Conservation (phyloP, 2,113 vertebrate genomes). For the Sturnus vulgaris region DNA sequence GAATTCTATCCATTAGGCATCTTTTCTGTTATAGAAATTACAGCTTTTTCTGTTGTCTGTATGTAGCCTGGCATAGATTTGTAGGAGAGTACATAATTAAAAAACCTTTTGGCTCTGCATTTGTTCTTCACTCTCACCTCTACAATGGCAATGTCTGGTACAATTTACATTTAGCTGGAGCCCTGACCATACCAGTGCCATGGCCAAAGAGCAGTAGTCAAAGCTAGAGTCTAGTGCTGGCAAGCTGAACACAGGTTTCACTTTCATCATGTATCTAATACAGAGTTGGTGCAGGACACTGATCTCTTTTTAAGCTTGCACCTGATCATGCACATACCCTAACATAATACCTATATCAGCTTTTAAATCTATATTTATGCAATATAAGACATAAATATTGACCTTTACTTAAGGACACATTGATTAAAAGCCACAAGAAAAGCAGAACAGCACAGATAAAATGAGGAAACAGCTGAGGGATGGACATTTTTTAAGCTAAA, state of each 20-base stretch:
- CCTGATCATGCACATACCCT: not conserved
- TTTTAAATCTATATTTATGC: not conserved
- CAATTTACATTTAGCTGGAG: not conserved
- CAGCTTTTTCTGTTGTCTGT: not conserved
- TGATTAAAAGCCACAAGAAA: not conserved
- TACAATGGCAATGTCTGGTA: no score
- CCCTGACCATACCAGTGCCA: rapidly evolving
- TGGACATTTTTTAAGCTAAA: not conserved
- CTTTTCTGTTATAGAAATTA: not conserved
- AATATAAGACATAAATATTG: not conserved
- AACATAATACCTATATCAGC: not conserved
- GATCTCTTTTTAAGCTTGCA: not conserved
- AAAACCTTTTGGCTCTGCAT: not conserved
- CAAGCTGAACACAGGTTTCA: not conserved
- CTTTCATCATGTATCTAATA: not conserved
- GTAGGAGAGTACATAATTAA: not conserved
- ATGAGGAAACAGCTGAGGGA: not conserved
- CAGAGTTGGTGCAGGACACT: not conserved
- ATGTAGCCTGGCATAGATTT: not conserved
- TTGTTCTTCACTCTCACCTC: not conserved
- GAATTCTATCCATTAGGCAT: not conserved
- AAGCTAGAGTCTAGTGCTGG: not conserved
- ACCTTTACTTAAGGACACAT: not conserved
- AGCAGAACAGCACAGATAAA: not conserved
- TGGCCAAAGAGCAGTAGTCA: not conserved